A percentile compares a stretch with the other conserved stretches of the same genome.
Conservation (phyloP, 1,140 invertebrate species). For the Calephelis nemesis region DNA sequence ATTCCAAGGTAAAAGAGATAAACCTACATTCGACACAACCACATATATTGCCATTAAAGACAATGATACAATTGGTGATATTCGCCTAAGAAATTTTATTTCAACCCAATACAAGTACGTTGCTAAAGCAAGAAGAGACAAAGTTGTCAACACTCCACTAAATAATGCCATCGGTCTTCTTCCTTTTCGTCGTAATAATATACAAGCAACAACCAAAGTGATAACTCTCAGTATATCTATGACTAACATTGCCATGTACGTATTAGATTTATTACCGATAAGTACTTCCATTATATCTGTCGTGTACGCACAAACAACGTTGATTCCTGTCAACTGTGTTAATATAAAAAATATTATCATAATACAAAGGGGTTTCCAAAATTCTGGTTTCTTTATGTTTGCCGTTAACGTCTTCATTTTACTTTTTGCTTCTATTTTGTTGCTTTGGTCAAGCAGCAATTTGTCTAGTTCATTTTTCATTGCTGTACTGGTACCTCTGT, state of each 20-base stretch:
- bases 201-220: conserved; percentile 79
- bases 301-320: conserved; percentile 87
- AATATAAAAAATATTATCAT: conserved; percentile 81
- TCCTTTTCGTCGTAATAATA: conserved; percentile 80
- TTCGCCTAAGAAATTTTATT: conserved; percentile 44
- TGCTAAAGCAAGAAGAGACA: conserved; percentile 76
- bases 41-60: conserved; percentile 66
- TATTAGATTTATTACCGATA: conserved; percentile 71
- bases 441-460: conserved; percentile 66
- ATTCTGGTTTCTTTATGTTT: conserved; percentile 76
- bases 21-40: conserved; percentile 68
- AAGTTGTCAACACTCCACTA: conserved; percentile 79
- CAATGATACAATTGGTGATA: conserved; percentile 57
- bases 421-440: conserved; percentile 47
- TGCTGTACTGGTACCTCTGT: conserved; percentile 69
- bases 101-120: conserved; percentile 66
- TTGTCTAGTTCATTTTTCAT: conserved; percentile 76
- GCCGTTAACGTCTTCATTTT: conserved; percentile 52
- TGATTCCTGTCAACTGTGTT: conserved; percentile 82
- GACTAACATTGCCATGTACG: conserved; percentile 82
- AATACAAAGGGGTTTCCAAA: conserved; percentile 81
- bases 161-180: conserved; percentile 80
- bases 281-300: conserved; percentile 81
- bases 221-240: conserved; percentile 85
- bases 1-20: conserved; percentile 80